A percentile compares a stretch with the other conserved stretches of the same genome.
These are phyloP conservation scores for Xenopus tropicalis DNA, from an alignment of 2,113 vertebrate genomes.

Conservation along the genomic window DNA sequence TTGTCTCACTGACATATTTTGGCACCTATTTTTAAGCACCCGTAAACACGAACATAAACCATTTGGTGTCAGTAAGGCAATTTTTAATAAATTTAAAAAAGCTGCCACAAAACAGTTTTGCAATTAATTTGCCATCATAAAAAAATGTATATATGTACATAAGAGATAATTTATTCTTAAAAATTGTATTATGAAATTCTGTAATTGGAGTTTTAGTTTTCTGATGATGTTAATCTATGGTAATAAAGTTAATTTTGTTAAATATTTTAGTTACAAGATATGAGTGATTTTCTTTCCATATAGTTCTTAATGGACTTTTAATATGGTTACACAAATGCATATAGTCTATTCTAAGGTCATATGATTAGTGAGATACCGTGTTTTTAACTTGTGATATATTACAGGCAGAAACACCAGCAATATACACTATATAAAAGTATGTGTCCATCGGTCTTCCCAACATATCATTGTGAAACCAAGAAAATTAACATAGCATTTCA, in stretches of 20 bases:
- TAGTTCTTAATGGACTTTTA: background rate
- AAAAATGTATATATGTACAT: conserved; percentile 41
- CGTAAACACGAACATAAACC: too few relatives aligned
- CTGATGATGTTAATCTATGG: conserved; percentile 16
- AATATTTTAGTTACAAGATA: background rate
- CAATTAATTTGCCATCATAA: background rate
- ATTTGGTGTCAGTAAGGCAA: background rate
- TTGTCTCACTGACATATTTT: too few relatives aligned
- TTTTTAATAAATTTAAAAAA: too few relatives aligned
- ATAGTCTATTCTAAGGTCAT: too few relatives aligned
- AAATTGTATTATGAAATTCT: conserved; percentile 2
- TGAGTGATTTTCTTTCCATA: background rate
- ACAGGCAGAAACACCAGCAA: too few relatives aligned
- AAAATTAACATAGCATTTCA: too few relatives aligned
- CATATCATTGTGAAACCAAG: too few relatives aligned
- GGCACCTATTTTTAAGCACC: too few relatives aligned
- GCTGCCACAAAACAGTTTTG: background rate
- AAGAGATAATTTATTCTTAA: conserved; percentile 44
- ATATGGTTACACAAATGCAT: background rate
- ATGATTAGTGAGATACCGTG: too few relatives aligned
- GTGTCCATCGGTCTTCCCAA: too few relatives aligned
- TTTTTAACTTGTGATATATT: too few relatives aligned
- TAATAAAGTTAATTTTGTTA: conserved; percentile 31
- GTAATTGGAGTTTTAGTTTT: conserved; percentile 18
- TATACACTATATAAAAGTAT: too few relatives aligned